Evolutionary conservation across 2,888 invertebrate species (phyloP).

Genomic region (Phytoseiulus persimilis): DNA sequence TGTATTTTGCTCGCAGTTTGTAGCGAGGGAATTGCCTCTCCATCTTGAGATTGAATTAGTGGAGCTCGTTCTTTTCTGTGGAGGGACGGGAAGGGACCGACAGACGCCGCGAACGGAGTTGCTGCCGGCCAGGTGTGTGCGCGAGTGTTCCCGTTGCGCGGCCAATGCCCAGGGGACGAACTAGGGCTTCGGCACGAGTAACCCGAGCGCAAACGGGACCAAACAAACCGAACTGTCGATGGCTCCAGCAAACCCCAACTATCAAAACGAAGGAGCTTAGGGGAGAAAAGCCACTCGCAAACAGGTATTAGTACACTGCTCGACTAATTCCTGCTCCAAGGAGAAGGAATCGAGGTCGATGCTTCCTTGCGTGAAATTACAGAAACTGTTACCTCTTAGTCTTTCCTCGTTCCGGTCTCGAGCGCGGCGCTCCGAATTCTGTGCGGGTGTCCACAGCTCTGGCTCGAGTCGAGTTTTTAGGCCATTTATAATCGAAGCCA

Average conservation of each 20-base stretch:
- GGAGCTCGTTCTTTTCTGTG: background rate
- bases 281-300: background rate
- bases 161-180: background rate
- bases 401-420: too few species aligned
- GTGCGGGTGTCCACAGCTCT: too few species aligned
- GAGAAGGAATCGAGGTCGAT: too few species aligned
- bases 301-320: background rate
- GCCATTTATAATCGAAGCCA: too few species aligned
- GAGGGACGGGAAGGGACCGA: background rate
- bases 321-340: background rate
- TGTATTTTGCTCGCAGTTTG: background rate
- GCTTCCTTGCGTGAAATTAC: too few species aligned
- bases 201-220: background rate
- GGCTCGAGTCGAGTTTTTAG: too few species aligned
- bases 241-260: background rate
- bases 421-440: too few species aligned
- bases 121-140: background rate
- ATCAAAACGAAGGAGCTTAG: background rate
- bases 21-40: constrained; percentile 5
- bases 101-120: background rate
- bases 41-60: background rate
- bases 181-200: background rate
- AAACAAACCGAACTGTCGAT: constrained; percentile 5
- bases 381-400: too few species aligned
- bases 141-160: background rate